These are phyloP conservation scores for Phalacrocorax carbo DNA, from an alignment of 2,113 vertebrate genomes.

Conservation along the genomic window DNA sequence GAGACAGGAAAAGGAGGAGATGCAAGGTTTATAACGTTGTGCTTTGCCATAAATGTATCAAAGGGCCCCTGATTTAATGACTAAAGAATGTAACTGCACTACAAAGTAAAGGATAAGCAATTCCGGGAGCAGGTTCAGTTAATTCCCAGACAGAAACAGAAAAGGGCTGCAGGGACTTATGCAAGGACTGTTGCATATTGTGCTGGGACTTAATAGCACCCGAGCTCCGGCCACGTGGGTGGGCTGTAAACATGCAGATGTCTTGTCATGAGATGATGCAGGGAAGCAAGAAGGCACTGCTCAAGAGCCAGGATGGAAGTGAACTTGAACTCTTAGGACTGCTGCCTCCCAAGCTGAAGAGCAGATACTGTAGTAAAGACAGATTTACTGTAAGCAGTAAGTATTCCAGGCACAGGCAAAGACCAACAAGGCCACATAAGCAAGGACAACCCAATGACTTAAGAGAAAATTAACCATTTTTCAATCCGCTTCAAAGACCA, in stretches of 20 bases:
- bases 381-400: not conserved
- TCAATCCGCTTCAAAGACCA: not conserved
- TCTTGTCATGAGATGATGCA: not conserved
- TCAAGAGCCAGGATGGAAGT: not conserved
- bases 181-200: not conserved
- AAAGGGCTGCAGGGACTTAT: not conserved
- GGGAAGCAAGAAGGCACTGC: not conserved
- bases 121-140: not conserved
- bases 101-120: not conserved
- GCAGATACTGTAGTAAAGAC: not conserved
- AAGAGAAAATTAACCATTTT: not conserved
- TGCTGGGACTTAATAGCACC: not conserved
- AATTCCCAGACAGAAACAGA: not conserved
- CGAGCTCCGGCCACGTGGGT: not conserved
- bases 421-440: not conserved
- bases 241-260: not conserved
- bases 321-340: not conserved
- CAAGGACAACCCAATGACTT: not conserved
- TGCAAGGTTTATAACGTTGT: not conserved
- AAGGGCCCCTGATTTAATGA: not conserved
- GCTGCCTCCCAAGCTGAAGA: not conserved
- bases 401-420: not conserved
- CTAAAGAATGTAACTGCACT: not conserved
- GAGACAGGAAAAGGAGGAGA: not conserved
- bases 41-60: not conserved